Base-by-base conservation (phyloP, 2,113 vertebrate species). In the Tonatia bakeri region DNA sequence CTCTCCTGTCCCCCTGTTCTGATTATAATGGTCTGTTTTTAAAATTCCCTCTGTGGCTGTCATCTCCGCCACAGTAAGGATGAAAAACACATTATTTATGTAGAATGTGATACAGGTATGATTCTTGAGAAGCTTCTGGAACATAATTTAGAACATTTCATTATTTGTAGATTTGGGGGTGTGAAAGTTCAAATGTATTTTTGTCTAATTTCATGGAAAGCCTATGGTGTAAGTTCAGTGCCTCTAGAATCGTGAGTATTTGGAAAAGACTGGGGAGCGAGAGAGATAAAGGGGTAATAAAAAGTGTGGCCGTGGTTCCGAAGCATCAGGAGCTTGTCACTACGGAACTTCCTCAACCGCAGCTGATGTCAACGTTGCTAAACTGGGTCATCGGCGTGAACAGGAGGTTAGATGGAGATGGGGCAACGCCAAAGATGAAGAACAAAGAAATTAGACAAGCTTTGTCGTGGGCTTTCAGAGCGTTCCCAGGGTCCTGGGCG, bases 271-370 rank as follows among this genome's bases (percentile, higher is more conserved):
- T 36, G 13, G 31, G 64, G 9, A 20, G 3, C n/a, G 31, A 7
- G 8, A 17, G 3, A 76, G 33, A 6, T 22, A 24, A 26, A n/a
- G 24, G 28, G 19, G 4, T 31, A 40, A 54, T 14, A 12, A 24
- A 5, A 52, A 45, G 13, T 33, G 22, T 33, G 47, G 54, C 9
- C 31, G 4, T 1, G 4, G 28, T 11, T 8, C 5, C 13, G 10
- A 50, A n/a, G 7, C 3, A 1, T 9, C 38, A 4, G 0, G 0
- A 11, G 17, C 50, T 61, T 0, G 5, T 67, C 16, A 20, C 31
- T 17, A 7, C 4, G 40, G 72, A n/a, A 43, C 28, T 38, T 69
- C 3, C 16, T 50, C 33, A 6, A 0, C 1, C 12, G 28, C 26
- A 15, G 13, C 17, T n/a, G 2, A 12, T 13, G 3, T 12, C 11